Conservation (phyloP, 2,113 vertebrate genomes). For the Trochalopteron elliotii region DNA sequence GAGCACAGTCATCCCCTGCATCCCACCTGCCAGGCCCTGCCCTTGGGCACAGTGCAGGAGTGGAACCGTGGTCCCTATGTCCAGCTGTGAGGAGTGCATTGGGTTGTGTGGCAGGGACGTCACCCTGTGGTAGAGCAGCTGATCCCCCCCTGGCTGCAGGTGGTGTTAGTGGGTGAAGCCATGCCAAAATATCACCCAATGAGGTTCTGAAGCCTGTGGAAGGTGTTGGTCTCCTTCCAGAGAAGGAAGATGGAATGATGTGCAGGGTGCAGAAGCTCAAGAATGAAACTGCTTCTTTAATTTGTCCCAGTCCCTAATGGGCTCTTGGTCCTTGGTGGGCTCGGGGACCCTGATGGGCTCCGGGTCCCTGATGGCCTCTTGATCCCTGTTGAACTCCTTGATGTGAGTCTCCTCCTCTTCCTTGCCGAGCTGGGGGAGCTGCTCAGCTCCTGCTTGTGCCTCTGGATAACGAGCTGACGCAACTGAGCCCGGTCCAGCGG, state of each 20-base stretch:
- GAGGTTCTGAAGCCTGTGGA: background rate
- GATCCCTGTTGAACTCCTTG: rapidly evolving
- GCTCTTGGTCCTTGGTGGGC: background rate
- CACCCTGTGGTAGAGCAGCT: background rate
- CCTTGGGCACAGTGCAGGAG: rapidly evolving
- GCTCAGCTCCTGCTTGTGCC: background rate
- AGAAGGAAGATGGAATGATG: background rate
- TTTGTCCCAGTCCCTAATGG: rapidly evolving
- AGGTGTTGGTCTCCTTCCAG: background rate
- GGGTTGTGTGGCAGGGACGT: rapidly evolving
- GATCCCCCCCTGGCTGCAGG: background rate
- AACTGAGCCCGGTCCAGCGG: conserved; percentile 31
- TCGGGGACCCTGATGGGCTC: background rate
- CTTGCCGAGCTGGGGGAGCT: rapidly evolving
- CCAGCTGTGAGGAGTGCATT: rapidly evolving
- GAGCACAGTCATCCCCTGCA: rapidly evolving
- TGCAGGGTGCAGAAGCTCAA: background rate
- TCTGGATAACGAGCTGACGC: background rate
- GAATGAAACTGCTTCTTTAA: background rate
- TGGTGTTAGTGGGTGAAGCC: background rate
- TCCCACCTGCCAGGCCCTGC: background rate
- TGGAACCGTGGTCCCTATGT: rapidly evolving
- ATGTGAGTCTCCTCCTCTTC: background rate
- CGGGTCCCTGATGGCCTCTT: background rate
- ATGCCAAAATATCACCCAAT: rapidly evolving